Evolutionary conservation across 2,113 vertebrate species (phyloP).

Genomic region (Sylvietta virens): DNA sequence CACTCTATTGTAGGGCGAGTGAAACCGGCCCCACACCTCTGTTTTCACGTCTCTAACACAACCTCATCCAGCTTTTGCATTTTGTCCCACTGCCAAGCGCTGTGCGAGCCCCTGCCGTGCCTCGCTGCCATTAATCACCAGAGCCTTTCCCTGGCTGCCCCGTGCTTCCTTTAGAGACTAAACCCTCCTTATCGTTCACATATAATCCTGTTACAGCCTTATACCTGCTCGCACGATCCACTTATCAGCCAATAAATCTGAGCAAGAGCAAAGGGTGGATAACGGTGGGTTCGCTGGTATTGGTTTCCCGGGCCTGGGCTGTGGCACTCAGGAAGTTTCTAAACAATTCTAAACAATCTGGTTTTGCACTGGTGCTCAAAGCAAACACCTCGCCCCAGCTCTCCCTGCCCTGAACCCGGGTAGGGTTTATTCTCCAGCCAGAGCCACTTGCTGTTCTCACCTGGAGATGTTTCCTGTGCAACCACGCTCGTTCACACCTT

Average conservation of each 20-base stretch:
- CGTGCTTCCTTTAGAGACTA: not conserved
- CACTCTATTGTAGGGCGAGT: not conserved
- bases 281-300: accelerated
- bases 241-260: slow-evolving; percentile 25
- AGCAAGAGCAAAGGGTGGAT: not conserved
- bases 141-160: not conserved
- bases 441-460: not conserved
- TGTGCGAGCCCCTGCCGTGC: not conserved
- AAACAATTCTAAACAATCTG: not conserved
- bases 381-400: not conserved
- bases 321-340: not conserved
- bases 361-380: not conserved
- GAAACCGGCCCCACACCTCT: not conserved
- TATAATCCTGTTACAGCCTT: not conserved
- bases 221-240: not conserved
- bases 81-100: not conserved
- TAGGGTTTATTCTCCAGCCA: not conserved
- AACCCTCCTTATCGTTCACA: not conserved
- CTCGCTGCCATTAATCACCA: not conserved
- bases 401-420: not conserved
- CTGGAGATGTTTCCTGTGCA: not conserved
- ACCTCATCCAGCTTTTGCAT: not conserved
- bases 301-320: not conserved
- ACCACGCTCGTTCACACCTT: accelerated
- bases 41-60: not conserved